Evolutionary conservation across 2,888 invertebrate genomes (phyloP).

Genomic region (Trichogramma evanescens): DNA sequence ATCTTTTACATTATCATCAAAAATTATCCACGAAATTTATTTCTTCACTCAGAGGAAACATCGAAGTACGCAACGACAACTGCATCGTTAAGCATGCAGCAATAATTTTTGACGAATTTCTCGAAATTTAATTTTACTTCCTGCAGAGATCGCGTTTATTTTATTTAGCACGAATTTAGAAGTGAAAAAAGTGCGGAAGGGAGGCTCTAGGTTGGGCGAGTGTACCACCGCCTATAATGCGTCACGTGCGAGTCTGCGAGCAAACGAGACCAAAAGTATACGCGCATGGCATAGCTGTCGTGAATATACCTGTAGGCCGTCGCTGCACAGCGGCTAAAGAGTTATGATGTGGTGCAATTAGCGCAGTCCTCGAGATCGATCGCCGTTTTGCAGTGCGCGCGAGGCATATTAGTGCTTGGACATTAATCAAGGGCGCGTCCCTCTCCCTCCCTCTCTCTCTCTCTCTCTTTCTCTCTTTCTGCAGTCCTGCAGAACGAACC

Average conservation of each 20-base stretch:
- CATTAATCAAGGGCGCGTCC: conserved; percentile 42
- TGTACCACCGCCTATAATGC: neutral
- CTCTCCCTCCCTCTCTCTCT: neutral
- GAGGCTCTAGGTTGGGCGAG: too few relatives aligned
- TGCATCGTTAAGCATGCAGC: neutral
- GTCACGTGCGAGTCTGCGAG: neutral
- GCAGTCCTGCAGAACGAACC: conserved; percentile 33
- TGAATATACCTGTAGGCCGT: conserved; percentile 20
- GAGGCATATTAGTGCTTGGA: conserved; percentile 23
- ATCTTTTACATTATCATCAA: too few relatives aligned
- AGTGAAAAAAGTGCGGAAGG: conserved; percentile 14
- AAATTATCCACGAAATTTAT: too few relatives aligned
- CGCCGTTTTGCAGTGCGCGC: conserved; percentile 25
- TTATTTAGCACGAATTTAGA: conserved; percentile 14
- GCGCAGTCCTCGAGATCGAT: conserved; percentile 48
- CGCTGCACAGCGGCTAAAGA: conserved; percentile 28
- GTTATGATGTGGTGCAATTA: conserved; percentile 48
- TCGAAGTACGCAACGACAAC: neutral
- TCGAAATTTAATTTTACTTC: conserved; percentile 14
- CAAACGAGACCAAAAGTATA: neutral
- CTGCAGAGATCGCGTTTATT: conserved; percentile 13
- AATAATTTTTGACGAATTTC: conserved; percentile 15
- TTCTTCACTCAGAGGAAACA: neutral
- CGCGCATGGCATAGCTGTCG: conserved; percentile 11
- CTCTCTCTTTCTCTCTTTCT: neutral